Conservation (phyloP, 2,888 invertebrate genomes). For the Pasiphila rectangulata region DNA sequence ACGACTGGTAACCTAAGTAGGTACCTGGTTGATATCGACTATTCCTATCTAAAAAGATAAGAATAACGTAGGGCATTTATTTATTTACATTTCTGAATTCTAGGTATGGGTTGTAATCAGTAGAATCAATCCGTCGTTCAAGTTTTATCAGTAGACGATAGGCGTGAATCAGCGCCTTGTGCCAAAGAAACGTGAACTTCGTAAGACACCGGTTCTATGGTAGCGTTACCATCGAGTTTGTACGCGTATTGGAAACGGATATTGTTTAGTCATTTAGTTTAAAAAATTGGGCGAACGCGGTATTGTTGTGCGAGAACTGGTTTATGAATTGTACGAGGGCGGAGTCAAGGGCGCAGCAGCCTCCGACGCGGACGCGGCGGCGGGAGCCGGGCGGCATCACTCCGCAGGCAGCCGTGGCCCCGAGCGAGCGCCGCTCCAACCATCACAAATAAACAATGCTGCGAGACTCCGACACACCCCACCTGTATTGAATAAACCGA, state of each 20-base stretch:
- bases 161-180: constrained; percentile 57
- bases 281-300: constrained; percentile 6
- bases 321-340: constrained; percentile 23
- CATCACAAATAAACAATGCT: constrained; percentile 58
- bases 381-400: constrained; percentile 37
- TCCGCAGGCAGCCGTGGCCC: constrained; percentile 51
- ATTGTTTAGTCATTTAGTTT: not conserved
- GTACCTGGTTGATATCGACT: not conserved
- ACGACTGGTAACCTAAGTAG: too few relatives aligned
- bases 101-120: constrained; percentile 37
- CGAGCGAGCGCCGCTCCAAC: constrained; percentile 47
- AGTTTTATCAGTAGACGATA: constrained; percentile 54
- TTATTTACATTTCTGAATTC: constrained; percentile 46
- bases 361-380: constrained; percentile 45
- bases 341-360: constrained; percentile 66
- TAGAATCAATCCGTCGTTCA: constrained; percentile 48
- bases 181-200: constrained; percentile 24
- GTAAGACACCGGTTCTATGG: constrained; percentile 5
- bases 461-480: constrained; percentile 55
- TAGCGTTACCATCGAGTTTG: too few relatives aligned
- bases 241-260: not conserved
- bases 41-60: constrained; percentile 1
- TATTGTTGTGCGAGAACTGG: constrained; percentile 14
- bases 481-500: constrained; percentile 57
- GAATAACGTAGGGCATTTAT: constrained; percentile 19